phyloP scores from a whole-genome alignment of 2,113 vertebrate genomes.

The Semicossyphus pulcher region DNA sequence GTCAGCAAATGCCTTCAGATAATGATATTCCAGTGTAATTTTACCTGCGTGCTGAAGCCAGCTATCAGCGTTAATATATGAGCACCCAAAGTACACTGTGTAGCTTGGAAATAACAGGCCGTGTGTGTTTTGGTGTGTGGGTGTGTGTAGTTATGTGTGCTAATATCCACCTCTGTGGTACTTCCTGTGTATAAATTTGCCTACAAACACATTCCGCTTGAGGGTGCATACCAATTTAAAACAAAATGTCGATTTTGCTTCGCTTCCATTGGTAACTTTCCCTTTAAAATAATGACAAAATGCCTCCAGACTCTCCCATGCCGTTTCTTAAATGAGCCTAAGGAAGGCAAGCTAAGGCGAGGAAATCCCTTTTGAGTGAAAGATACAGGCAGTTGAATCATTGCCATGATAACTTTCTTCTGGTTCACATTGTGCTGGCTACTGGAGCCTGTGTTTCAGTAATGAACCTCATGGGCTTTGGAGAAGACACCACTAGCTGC shows the following conservation, averaged over 20 bases:
- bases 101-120: slow-evolving; percentile 34
- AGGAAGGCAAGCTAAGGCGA: slow-evolving; percentile 54
- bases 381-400: slow-evolving; percentile 78
- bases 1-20: slow-evolving; percentile 74
- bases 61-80: slow-evolving; percentile 58
- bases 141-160: slow-evolving; percentile 27
- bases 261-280: slow-evolving; percentile 25
- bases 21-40: slow-evolving; percentile 79
- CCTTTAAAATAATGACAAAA: slow-evolving; percentile 58
- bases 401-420: slow-evolving; percentile 75
- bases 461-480: slow-evolving; percentile 83
- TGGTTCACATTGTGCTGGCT: slow-evolving; percentile 74
- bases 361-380: slow-evolving; percentile 79
- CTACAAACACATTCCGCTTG: slow-evolving; percentile 3
- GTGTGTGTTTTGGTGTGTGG: slow-evolving; percentile 15
- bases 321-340: slow-evolving; percentile 65
- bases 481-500: slow-evolving; percentile 63
- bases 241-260: slow-evolving; percentile 18
- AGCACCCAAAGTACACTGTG: slow-evolving; percentile 17
- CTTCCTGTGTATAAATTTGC: slow-evolving; percentile 27
- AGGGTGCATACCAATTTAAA: slow-evolving; percentile 29
- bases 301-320: slow-evolving; percentile 52
- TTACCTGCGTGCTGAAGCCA: slow-evolving; percentile 69
- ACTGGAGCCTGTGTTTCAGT: slow-evolving; percentile 74
- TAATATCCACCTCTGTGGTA: slow-evolving; percentile 33